These are phyloP conservation scores for Adrianichthys oophorus DNA, from an alignment of 2,797 vertebrate genomes.

Conservation along the genomic window DNA sequence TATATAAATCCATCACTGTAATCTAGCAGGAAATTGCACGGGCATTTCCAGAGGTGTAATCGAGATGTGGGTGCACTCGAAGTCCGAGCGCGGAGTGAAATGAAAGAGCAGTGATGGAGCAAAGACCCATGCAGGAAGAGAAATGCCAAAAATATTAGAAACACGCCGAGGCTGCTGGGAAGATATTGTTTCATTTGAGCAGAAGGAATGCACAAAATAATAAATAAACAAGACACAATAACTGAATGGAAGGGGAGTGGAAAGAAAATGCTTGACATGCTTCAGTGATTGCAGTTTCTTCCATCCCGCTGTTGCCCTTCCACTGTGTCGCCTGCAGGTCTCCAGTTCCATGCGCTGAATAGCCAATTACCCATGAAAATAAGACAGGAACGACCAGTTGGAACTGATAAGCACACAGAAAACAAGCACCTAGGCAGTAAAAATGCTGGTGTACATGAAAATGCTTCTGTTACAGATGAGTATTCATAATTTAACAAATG, in stretches of 20 bases:
- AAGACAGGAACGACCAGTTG: slow-evolving; percentile 31
- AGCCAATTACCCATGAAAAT: slow-evolving; percentile 58
- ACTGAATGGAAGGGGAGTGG: slow-evolving; percentile 15
- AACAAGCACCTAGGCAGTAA: slow-evolving; percentile 13
- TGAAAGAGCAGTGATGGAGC: slow-evolving; percentile 32
- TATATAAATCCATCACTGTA: slow-evolving; percentile 60
- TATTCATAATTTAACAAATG: background rate
- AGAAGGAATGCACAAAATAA: slow-evolving; percentile 15
- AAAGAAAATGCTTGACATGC: slow-evolving; percentile 22
- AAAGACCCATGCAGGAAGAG: slow-evolving; percentile 1
- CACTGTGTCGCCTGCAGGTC: slow-evolving; percentile 45
- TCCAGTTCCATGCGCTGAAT: slow-evolving; percentile 49
- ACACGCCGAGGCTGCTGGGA: background rate
- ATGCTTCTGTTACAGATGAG: background rate
- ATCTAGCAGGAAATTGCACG: slow-evolving; percentile 64
- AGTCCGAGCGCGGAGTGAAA: slow-evolving; percentile 30
- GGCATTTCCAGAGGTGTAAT: slow-evolving; percentile 53
- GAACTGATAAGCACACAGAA: slow-evolving; percentile 40
- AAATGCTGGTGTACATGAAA: background rate
- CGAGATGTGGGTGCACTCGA: slow-evolving; percentile 36
- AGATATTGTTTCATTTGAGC: slow-evolving; percentile 5
- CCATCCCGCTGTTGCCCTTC: slow-evolving; percentile 25
- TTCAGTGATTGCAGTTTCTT: slow-evolving; percentile 39
- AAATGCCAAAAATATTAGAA: background rate
- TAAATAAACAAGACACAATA: slow-evolving; percentile 32